phyloP scores from a whole-genome alignment of 2,888 invertebrate genomes.

The Lathronympha strigana region DNA sequence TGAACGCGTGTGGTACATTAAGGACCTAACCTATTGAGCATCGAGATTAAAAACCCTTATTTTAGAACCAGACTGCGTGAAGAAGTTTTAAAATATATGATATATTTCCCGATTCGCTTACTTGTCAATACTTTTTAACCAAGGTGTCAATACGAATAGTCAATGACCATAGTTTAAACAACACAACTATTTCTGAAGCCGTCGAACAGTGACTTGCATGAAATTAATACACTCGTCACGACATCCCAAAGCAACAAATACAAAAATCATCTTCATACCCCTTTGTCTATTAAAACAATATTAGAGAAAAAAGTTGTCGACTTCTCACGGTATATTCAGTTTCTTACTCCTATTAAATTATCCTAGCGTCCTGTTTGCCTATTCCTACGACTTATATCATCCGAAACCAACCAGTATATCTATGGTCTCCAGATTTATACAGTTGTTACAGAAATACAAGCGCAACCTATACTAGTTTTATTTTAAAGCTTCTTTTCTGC shows the following conservation, averaged over 20 bases:
- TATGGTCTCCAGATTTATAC: not conserved
- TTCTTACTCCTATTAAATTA: constrained; percentile 18
- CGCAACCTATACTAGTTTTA: not conserved
- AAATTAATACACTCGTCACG: constrained; percentile 1
- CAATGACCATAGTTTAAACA: too few species aligned
- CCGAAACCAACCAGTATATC: not conserved
- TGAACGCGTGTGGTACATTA: too few species aligned
- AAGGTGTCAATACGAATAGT: too few species aligned
- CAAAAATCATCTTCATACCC: constrained; percentile 12
- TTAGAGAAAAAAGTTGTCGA: not conserved
- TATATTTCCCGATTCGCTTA: too few species aligned
- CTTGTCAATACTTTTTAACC: too few species aligned
- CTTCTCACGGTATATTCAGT: constrained; percentile 22
- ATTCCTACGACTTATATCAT: not conserved
- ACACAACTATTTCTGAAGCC: too few species aligned
- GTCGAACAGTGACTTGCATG: constrained; percentile 7
- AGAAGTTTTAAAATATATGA: too few species aligned
- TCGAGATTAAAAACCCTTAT: too few species aligned
- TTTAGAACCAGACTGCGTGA: too few species aligned
- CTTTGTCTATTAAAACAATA: constrained; percentile 16
- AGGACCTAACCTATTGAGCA: too few species aligned
- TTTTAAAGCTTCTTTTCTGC: not conserved
- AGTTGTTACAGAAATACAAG: not conserved
- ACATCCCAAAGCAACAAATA: constrained; percentile 1
- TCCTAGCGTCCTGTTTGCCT: constrained; percentile 13